Conservation (phyloP, 2,888 invertebrate genomes). For the Polymixis lichenea region DNA sequence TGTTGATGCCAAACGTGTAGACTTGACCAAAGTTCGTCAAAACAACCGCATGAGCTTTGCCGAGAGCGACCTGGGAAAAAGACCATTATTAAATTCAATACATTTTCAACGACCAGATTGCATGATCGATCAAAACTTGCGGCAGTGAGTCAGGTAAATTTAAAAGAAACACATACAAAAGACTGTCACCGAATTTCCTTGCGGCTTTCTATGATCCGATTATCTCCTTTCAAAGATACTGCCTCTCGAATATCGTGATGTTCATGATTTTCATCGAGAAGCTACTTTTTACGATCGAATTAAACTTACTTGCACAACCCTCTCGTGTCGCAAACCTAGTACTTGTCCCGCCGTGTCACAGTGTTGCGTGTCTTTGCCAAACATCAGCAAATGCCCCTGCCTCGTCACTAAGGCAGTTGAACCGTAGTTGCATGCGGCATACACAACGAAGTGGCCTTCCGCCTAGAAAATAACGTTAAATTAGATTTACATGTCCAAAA, state of each 20-base stretch:
- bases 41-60: conserved; percentile 98
- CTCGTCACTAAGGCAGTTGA: conserved; percentile 97
- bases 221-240: not conserved
- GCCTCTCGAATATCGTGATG: not conserved
- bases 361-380: conserved; percentile 97
- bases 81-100: not conserved
- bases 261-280: not conserved
- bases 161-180: not conserved
- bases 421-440: conserved; percentile 98
- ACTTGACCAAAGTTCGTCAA: conserved; percentile 97
- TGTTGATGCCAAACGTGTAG: conserved; percentile 99
- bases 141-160: not conserved
- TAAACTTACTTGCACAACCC: conserved; percentile 91
- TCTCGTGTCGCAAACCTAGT: conserved; percentile 93
- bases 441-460: conserved; percentile 95
- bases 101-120: not conserved
- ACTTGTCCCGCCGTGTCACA: conserved; percentile 94
- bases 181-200: too few species aligned
- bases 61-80: conserved; percentile 93
- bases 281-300: too few species aligned
- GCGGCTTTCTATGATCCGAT: not conserved
- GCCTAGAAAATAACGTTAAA: conserved; percentile 71
- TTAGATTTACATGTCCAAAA: not conserved
- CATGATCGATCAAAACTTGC: not conserved
- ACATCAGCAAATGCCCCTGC: conserved; percentile 97